phyloP scores from a whole-genome alignment of 2,113 vertebrate genomes.

The Cephalopterus ornatus region DNA sequence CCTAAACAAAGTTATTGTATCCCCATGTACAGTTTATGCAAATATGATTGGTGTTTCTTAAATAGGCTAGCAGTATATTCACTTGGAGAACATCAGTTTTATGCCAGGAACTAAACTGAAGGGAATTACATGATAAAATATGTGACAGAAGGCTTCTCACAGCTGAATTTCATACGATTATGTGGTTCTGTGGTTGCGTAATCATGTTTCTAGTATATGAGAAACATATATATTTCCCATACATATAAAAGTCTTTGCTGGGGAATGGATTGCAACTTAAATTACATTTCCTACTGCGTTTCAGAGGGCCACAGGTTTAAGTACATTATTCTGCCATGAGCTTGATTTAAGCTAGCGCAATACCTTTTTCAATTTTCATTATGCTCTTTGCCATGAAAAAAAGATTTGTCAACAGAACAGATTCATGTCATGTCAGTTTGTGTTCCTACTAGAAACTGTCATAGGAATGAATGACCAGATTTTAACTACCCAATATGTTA shows the following conservation, averaged over 20 bases:
- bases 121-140: constrained; percentile 13
- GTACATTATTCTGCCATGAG: constrained; percentile 4
- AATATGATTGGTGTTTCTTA: not conserved
- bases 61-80: not conserved
- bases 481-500: not conserved
- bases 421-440: constrained; percentile 14
- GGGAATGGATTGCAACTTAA: constrained; percentile 23
- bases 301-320: constrained; percentile 35
- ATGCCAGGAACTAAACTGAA: constrained; percentile 19
- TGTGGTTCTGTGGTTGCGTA: constrained; percentile 28
- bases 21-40: not conserved
- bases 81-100: not conserved
- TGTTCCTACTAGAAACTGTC: not conserved
- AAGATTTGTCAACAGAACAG: constrained; percentile 28
- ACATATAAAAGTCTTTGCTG: not conserved
- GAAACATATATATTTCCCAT: constrained; percentile 22
- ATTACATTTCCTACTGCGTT: constrained; percentile 18
- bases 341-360: constrained; percentile 18
- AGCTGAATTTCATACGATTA: constrained; percentile 9
- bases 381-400: constrained; percentile 23
- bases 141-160: constrained; percentile 18
- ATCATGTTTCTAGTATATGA: constrained; percentile 13
- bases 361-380: constrained; percentile 48
- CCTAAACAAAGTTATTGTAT: not conserved
- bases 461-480: not conserved